phyloP scores from a whole-genome alignment of 1,140 invertebrate species.

The Bombus affinis region DNA sequence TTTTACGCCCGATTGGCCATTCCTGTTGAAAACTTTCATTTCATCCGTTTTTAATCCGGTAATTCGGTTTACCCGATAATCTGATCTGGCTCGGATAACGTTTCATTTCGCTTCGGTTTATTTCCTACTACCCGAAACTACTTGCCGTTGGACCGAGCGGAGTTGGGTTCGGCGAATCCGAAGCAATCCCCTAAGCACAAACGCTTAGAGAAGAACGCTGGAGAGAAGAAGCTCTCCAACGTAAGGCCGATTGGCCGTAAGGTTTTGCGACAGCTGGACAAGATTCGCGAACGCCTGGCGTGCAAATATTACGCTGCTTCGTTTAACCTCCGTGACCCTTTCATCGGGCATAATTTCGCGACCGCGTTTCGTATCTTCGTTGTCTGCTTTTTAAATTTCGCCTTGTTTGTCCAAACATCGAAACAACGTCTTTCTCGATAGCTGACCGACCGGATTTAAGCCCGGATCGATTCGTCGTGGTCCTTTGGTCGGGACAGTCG shows the following conservation, averaged over 20 bases:
- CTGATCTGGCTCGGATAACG: slow-evolving; percentile 2
- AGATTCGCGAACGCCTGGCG: not conserved
- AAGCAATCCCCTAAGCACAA: not conserved
- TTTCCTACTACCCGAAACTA: not conserved
- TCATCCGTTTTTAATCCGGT: not conserved
- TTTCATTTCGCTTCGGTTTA: not conserved
- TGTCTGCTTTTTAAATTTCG: not conserved
- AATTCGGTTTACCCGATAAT: not conserved
- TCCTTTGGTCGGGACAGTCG: not conserved
- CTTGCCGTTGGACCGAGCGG: not conserved
- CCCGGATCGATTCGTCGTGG: not conserved
- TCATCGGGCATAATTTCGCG: not conserved
- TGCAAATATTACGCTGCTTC: not conserved
- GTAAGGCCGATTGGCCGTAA: not conserved
- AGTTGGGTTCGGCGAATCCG: not conserved
- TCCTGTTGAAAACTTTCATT: not conserved
- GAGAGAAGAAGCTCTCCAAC: not conserved
- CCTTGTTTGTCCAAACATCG: not conserved
- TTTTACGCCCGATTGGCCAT: not conserved
- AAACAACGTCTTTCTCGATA: not conserved
- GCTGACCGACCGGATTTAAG: not conserved
- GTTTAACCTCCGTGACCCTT: not conserved
- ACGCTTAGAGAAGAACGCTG: not conserved
- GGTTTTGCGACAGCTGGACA: not conserved
- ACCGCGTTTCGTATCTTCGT: not conserved